Conservation (phyloP, 2,888 invertebrate species). For the Baccha elongata region DNA sequence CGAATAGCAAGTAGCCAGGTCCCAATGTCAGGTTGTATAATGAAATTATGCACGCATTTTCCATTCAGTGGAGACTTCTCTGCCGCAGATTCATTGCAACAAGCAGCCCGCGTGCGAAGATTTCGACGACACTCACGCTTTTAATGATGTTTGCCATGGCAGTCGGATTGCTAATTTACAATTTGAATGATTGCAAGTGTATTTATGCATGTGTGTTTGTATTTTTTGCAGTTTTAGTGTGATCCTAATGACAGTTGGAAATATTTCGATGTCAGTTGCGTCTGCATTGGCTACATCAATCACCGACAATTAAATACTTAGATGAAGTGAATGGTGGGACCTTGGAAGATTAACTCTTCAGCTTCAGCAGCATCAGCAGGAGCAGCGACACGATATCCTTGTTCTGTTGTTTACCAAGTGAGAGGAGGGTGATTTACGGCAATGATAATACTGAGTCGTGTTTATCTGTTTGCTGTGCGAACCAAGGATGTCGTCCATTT, state of each 20-base stretch:
- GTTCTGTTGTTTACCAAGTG: conserved; percentile 32
- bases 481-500: conserved; percentile 70
- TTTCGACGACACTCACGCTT: conserved; percentile 70
- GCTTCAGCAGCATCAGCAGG: conserved; percentile 4
- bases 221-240: conserved; percentile 55
- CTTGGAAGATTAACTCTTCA: conserved; percentile 14
- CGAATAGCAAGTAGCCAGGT: conserved; percentile 13
- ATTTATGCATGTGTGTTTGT: background rate
- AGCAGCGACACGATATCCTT: conserved; percentile 63
- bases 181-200: conserved; percentile 70
- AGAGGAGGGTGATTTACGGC: conserved; percentile 66
- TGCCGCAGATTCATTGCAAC: background rate
- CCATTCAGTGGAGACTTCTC: conserved; percentile 10
- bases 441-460: conserved; percentile 67
- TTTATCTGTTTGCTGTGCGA: conserved; percentile 66
- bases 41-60: conserved; percentile 69
- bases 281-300: conserved; percentile 73
- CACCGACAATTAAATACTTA: conserved; percentile 69
- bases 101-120: conserved; percentile 34
- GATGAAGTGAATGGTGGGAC: conserved; percentile 36
- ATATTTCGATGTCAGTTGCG: conserved; percentile 73
- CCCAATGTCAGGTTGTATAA: conserved; percentile 48
- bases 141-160: conserved; percentile 67
- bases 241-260: conserved; percentile 73
- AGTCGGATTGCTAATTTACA: conserved; percentile 71